phyloP scores from a whole-genome alignment of 1,140 invertebrate species.

The Octopus bimaculoides region DNA sequence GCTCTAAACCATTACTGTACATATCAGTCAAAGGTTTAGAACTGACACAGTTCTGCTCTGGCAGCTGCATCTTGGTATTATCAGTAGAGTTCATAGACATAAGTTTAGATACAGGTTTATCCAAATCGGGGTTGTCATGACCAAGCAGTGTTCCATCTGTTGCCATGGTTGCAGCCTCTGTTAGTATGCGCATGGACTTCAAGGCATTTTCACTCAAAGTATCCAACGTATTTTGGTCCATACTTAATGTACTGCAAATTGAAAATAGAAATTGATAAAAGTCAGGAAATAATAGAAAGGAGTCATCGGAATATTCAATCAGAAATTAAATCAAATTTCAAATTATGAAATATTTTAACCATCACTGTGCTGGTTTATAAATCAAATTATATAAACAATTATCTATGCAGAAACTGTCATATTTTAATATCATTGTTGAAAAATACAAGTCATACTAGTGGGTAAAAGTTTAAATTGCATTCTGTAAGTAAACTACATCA shows the following conservation, averaged over 20 bases:
- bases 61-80: not conserved
- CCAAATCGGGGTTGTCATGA: not conserved
- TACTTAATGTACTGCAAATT: not conserved
- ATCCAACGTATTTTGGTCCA: not conserved
- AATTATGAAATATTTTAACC: too few relatives aligned
- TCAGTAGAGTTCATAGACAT: not conserved
- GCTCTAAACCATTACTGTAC: not conserved
- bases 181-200: not conserved
- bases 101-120: not conserved
- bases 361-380: too few relatives aligned
- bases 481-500: too few relatives aligned
- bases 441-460: too few relatives aligned
- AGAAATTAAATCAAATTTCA: too few relatives aligned
- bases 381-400: too few relatives aligned
- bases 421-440: too few relatives aligned
- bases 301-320: too few relatives aligned
- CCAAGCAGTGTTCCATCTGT: constrained; percentile 1
- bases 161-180: not conserved
- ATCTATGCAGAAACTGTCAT: too few relatives aligned
- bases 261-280: not conserved
- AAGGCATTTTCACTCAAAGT: not conserved
- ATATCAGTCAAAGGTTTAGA: not conserved
- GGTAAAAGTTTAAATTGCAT: too few relatives aligned
- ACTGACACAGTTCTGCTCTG: not conserved
- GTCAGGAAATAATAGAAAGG: too few relatives aligned